Conservation (phyloP, 1,140 invertebrate genomes). For the Pseudomyrmex cubaensis region DNA sequence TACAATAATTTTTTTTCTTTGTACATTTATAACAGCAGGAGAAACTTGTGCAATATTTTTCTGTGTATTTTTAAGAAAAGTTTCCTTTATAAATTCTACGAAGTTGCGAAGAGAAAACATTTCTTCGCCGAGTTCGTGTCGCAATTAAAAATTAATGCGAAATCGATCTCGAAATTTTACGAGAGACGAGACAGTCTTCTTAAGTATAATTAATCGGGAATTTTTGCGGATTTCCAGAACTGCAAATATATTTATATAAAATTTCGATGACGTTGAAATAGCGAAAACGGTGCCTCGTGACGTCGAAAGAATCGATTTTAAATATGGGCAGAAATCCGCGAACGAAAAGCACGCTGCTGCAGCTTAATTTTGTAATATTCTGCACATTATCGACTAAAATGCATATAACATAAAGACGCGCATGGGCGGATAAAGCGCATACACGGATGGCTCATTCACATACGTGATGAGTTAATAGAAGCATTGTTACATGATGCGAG, state of each 20-base stretch:
- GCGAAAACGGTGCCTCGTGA: neutral
- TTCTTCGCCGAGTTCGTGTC: too few relatives aligned
- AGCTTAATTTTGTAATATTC: neutral
- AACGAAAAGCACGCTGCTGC: neutral
- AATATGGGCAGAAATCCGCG: neutral
- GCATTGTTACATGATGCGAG: constrained; percentile 16
- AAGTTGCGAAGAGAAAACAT: too few relatives aligned
- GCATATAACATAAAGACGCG: neutral
- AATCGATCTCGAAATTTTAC: neutral
- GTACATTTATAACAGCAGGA: too few relatives aligned
- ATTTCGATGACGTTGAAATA: neutral
- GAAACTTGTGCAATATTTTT: too few relatives aligned
- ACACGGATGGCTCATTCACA: constrained; percentile 10
- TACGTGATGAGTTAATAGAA: constrained; percentile 9
- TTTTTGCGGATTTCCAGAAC: too few relatives aligned
- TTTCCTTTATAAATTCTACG: too few relatives aligned
- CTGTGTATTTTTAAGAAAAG: too few relatives aligned
- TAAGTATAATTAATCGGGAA: too few relatives aligned
- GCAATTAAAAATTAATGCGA: neutral
- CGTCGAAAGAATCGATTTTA: neutral
- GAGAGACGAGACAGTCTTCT: too few relatives aligned
- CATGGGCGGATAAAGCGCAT: constrained; percentile 9
- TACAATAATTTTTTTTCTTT: too few relatives aligned
- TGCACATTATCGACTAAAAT: neutral
- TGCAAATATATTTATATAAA: too few relatives aligned